Evolutionary conservation across 2,797 vertebrate species (phyloP), one percentile per base, ranked within the genome.

Genomic region (Helostoma temminkii): DNA sequence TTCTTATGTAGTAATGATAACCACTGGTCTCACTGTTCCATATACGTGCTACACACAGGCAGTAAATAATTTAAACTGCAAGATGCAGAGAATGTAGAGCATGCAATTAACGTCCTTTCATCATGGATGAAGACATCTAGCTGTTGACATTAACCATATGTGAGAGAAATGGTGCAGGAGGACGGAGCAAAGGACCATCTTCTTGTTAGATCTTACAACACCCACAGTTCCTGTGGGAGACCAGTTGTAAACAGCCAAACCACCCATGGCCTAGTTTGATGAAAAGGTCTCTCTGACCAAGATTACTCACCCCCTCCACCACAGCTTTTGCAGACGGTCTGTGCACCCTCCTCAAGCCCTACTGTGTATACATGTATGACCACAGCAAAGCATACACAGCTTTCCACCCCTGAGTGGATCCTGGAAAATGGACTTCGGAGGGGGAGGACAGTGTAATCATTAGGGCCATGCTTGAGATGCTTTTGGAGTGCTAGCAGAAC

Each of bases 211-310:
- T 85, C 74, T 58, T 49, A 26, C 74, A 78, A 85, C 82, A 80
- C 68, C 70, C 78, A 43, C 75, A 49, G 52, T 66, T 78, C 69
- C 45, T 46, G 56, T 80, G 75, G 81, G 84, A 82, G 74, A 48
- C 53, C 41, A 36, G 41, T 52, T 80, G 83, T 90, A 90, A 86
- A 89, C 82, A 87, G 60, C 48, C 76, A 50, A 69, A 71, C 82
- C 82, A 74, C 70, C 83, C 69, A 46, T 88, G 78, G 73, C 86
- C 82, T 70, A 83, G 77, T 84, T 87, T 86, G 88, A 91, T 89
- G 88, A 90, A 80, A 91, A 81, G 80, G 80, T 78, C 77, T 80
- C 66, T 55, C 75, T 68, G 65, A 83, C 71, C 56, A 66, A 76
- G 85, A 88, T 90, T 89, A 88, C 57, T 67, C 14, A 9, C 57